Percentiles rank a stretch among this genome's conserved stretches.
Evolutionary conservation across 2,888 invertebrate species (phyloP).

Genomic region (Tinea semifulvella): DNA sequence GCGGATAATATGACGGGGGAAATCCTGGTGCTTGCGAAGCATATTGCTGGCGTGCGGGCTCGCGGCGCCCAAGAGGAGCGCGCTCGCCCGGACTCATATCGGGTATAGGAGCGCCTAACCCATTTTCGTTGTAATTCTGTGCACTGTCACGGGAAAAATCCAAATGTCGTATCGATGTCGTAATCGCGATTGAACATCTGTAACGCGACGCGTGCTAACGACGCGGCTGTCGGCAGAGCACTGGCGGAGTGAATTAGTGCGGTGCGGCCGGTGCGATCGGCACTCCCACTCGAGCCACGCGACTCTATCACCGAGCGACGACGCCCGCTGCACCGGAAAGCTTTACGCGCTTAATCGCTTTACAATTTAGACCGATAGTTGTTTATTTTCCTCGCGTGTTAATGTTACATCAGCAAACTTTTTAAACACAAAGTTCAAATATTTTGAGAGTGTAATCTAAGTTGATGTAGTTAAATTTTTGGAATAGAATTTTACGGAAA

Average conservation of each 20-base stretch:
- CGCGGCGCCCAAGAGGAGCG: conserved; percentile 62
- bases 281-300: conserved; percentile 31
- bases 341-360: conserved; percentile 58
- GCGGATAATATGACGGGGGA: conserved; percentile 57
- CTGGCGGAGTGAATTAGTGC: conserved; percentile 55
- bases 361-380: conserved; percentile 50
- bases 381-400: conserved; percentile 42
- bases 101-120: conserved; percentile 71
- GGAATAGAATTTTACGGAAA: neutral
- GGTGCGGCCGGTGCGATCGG: conserved; percentile 39
- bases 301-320: conserved; percentile 40
- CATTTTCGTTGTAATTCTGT: conserved; percentile 66
- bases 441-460: neutral
- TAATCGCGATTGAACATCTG: conserved; percentile 63
- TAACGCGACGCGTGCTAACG: conserved; percentile 48
- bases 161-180: conserved; percentile 53
- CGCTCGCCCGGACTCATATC: conserved; percentile 66
- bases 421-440: conserved; percentile 2
- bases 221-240: conserved; percentile 56
- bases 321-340: conserved; percentile 57
- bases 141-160: conserved; percentile 62
- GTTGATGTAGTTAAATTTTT: neutral
- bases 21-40: conserved; percentile 58
- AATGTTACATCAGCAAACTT: conserved; percentile 4
- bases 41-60: conserved; percentile 62